These are phyloP conservation scores for Venturia canescens DNA, from an alignment of 1,140 invertebrate species.

Conservation along the genomic window DNA sequence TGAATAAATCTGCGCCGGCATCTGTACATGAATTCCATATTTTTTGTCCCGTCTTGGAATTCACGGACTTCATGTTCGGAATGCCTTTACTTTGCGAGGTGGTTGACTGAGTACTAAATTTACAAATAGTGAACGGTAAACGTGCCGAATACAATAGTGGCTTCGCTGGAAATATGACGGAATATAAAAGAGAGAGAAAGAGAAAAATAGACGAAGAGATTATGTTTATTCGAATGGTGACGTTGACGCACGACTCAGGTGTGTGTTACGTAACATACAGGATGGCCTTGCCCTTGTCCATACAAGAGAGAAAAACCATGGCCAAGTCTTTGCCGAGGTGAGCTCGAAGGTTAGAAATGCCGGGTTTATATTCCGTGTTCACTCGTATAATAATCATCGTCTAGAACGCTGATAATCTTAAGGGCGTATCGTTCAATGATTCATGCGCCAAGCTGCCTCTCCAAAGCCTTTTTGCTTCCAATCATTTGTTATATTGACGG, in stretches of 20 bases:
- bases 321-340: constrained; percentile 43
- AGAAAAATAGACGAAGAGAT: neutral
- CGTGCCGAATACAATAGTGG: constrained; percentile 9
- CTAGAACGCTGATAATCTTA: neutral
- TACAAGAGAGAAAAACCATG: constrained; percentile 22
- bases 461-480: neutral
- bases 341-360: constrained; percentile 43
- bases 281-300: constrained; percentile 54
- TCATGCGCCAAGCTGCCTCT: neutral
- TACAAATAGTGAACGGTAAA: neutral
- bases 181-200: neutral
- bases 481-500: neutral
- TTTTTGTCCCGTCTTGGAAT: too few relatives aligned
- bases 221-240: constrained; percentile 33
- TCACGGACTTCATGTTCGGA: neutral
- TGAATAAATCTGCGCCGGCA: too few relatives aligned
- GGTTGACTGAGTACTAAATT: neutral
- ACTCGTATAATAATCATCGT: constrained; percentile 16
- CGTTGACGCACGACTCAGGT: constrained; percentile 40
- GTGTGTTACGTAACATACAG: constrained; percentile 44
- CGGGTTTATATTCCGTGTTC: neutral
- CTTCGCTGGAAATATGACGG: neutral
- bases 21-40: too few relatives aligned
- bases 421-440: constrained; percentile 17
- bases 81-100: neutral